Evolutionary conservation across 2,113 vertebrate genomes (phyloP).

Genomic region (Lepisosteus oculatus): DNA sequence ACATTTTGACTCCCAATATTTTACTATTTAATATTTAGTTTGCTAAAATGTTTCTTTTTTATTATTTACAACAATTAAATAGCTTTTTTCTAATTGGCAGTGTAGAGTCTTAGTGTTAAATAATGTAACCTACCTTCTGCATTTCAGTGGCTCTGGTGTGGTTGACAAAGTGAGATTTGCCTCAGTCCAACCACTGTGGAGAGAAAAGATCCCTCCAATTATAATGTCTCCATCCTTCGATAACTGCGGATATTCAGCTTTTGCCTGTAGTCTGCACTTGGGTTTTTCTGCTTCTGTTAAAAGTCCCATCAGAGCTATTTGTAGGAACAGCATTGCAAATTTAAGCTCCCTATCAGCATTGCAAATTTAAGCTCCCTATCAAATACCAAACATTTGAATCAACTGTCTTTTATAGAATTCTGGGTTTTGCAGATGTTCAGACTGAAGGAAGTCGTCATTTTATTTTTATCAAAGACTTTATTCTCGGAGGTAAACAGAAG

Average conservation of each 20-base stretch:
- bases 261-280: constrained; percentile 31
- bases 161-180: constrained; percentile 28
- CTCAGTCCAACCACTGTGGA: constrained; percentile 41
- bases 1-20: no score
- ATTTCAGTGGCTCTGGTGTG: constrained; percentile 30
- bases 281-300: constrained; percentile 18
- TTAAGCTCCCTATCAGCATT: neutral
- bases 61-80: no score
- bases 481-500: neutral
- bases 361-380: neutral
- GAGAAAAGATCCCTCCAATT: constrained; percentile 46
- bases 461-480: neutral
- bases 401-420: neutral
- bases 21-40: neutral
- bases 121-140: constrained; percentile 36
- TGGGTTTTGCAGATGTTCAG: neutral
- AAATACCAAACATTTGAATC: no score
- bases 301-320: constrained; percentile 1
- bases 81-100: no score
- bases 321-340: constrained; percentile 6
- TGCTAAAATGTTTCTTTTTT: neutral
- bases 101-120: neutral
- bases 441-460: neutral
- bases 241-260: constrained; percentile 30
- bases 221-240: constrained; percentile 39